Evolutionary conservation across 2,113 vertebrate genomes (phyloP).

Genomic region (Jacana jacana): DNA sequence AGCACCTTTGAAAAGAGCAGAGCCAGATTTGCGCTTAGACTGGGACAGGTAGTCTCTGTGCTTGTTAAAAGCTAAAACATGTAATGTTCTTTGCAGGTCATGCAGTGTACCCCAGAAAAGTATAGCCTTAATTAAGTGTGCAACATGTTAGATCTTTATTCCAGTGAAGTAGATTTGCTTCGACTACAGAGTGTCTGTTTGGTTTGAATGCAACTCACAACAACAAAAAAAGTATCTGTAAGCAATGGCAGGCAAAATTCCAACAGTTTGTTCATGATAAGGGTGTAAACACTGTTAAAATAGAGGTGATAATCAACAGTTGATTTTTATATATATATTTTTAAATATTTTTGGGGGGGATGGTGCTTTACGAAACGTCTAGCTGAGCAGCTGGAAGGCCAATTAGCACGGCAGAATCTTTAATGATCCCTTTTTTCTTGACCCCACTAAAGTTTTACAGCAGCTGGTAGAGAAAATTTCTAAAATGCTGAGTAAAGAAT

Average conservation of each 20-base stretch:
- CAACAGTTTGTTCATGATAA: not conserved
- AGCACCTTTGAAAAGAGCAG: slow-evolving; percentile 23
- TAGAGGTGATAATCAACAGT: not conserved
- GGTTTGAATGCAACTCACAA: not conserved
- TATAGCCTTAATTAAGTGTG: not conserved
- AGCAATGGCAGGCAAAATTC: not conserved
- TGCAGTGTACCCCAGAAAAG: not conserved
- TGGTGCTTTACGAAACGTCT: not conserved
- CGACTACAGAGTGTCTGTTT: not conserved
- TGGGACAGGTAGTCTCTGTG: not conserved
- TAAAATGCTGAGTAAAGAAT: not conserved
- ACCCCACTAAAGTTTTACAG: not conserved
- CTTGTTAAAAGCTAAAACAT: not conserved
- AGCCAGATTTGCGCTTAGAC: not conserved
- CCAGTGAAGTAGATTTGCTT: not conserved
- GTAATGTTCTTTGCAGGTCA: not conserved
- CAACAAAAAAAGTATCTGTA: not conserved
- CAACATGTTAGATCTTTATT: not conserved
- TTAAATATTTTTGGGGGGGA: not conserved
- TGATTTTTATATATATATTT: not conserved
- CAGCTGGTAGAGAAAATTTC: not conserved
- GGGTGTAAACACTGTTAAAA: not conserved
- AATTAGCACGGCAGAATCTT: not conserved
- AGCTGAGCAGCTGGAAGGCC: not conserved
- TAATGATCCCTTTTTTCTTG: not conserved